phyloP scores from a whole-genome alignment of 1,140 invertebrate genomes.

The Drosophila fuyamai region DNA sequence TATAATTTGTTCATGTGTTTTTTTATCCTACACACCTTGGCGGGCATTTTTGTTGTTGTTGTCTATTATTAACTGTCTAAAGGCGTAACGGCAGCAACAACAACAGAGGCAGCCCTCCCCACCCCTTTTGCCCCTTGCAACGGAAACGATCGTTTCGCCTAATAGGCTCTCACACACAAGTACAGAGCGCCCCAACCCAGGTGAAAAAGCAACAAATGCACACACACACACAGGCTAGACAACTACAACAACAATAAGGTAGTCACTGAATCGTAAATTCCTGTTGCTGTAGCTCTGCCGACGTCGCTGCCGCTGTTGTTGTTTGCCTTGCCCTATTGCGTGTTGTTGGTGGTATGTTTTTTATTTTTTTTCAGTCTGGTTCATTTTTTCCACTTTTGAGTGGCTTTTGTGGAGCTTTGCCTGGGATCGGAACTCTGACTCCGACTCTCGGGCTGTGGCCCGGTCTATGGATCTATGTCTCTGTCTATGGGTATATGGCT shows the following conservation, averaged over 20 bases:
- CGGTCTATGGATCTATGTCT: slow-evolving; percentile 1
- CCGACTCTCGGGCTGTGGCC: slow-evolving; percentile 3
- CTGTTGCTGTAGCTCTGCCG: slow-evolving; percentile 69
- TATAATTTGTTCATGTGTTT: slow-evolving; percentile 28
- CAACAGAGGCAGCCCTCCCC: slow-evolving; percentile 36
- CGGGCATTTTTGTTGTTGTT: slow-evolving; percentile 44
- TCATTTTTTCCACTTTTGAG: slow-evolving; percentile 76
- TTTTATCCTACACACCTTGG: slow-evolving; percentile 66
- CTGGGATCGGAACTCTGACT: slow-evolving; percentile 48
- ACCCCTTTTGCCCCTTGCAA: slow-evolving; percentile 48
- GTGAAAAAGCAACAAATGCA: slow-evolving; percentile 56
- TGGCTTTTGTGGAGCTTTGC: slow-evolving; percentile 74
- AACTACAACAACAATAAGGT: slow-evolving; percentile 67
- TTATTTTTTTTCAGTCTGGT: slow-evolving; percentile 69
- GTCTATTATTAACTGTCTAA: slow-evolving; percentile 63
- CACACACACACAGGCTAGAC: slow-evolving; percentile 29
- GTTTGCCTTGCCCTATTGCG: slow-evolving; percentile 84
- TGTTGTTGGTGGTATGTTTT: slow-evolving; percentile 74
- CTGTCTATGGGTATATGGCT: too few relatives aligned
- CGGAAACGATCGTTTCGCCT: slow-evolving; percentile 74
- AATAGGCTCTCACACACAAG: slow-evolving; percentile 69
- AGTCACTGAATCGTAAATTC: slow-evolving; percentile 82
- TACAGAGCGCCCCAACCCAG: slow-evolving; percentile 48
- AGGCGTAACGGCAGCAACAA: slow-evolving; percentile 61
- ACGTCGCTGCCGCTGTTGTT: slow-evolving; percentile 69